These are phyloP conservation scores for Catharus fuscescens DNA, from an alignment of 2,113 vertebrate species.

Conservation along the genomic window DNA sequence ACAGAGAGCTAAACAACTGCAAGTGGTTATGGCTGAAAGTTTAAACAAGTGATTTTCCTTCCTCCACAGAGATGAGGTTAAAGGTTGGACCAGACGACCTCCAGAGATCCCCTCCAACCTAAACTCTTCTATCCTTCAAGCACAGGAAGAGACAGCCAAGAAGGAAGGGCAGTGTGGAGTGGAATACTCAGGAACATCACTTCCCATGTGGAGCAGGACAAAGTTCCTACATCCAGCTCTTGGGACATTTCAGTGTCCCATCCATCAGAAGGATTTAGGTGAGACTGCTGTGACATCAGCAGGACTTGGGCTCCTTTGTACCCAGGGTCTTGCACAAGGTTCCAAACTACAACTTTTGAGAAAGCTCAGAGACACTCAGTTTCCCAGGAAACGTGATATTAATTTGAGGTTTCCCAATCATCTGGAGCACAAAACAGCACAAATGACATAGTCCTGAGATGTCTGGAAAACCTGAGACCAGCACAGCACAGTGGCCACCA, in stretches of 20 bases:
- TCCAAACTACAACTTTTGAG: background rate
- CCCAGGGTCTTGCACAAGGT: background rate
- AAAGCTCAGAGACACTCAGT: background rate
- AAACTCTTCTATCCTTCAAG: background rate
- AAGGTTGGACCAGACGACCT: background rate
- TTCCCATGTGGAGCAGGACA: background rate
- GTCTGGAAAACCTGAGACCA: background rate
- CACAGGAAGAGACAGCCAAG: background rate
- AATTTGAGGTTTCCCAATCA: background rate
- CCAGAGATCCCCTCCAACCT: background rate
- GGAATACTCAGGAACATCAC: background rate
- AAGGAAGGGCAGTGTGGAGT: fast-evolving
- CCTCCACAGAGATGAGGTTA: constrained; percentile 13
- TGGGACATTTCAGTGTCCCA: background rate
- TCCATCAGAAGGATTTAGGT: background rate
- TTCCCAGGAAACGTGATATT: too few species aligned
- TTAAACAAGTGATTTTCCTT: constrained; percentile 52
- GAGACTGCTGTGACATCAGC: background rate
- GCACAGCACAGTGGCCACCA: background rate
- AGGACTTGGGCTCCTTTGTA: fast-evolving
- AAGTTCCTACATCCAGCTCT: background rate
- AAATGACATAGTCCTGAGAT: background rate
- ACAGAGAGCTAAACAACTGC: constrained; percentile 21
- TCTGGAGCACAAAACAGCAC: background rate
- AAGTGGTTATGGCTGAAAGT: constrained; percentile 20